Evolutionary conservation across 2,797 vertebrate genomes (phyloP).

Genomic region (Lutjanus campechanus): DNA sequence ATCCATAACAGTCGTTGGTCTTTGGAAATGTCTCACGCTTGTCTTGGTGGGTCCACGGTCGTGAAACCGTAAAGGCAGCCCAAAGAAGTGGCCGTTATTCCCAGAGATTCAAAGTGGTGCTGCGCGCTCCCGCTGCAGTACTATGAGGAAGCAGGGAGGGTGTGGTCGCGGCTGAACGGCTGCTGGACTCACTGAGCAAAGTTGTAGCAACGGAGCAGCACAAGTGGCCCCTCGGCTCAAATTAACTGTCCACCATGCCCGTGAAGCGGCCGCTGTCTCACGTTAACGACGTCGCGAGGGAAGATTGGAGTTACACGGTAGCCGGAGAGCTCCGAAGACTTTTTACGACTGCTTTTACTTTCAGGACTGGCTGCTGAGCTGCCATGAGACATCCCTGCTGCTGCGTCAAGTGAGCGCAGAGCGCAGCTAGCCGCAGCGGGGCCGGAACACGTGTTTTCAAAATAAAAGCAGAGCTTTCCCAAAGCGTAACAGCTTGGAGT

Average conservation of each 20-base stretch:
- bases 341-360: slow-evolving; percentile 47
- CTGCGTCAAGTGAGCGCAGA: slow-evolving; percentile 48
- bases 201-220: slow-evolving; percentile 54
- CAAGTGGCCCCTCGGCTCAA: slow-evolving; percentile 23
- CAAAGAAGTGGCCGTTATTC: slow-evolving; percentile 69
- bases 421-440: not conserved
- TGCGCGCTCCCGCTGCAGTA: slow-evolving; percentile 81
- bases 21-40: slow-evolving; percentile 3
- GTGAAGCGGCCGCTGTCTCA: not conserved
- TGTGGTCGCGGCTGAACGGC: slow-evolving; percentile 88
- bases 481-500: no score
- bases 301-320: not conserved
- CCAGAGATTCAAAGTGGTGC: slow-evolving; percentile 68
- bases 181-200: slow-evolving; percentile 52
- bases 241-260: slow-evolving; percentile 19
- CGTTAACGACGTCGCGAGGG: not conserved
- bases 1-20: slow-evolving; percentile 57
- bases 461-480: slow-evolving; percentile 58
- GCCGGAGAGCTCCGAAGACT: not conserved
- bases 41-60: not conserved
- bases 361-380: slow-evolving; percentile 51
- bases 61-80: not conserved
- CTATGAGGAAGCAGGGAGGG: slow-evolving; percentile 92
- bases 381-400: slow-evolving; percentile 80
- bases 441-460: slow-evolving; percentile 55